These are phyloP conservation scores for Cynodonichthys magdalenae DNA, from an alignment of 2,797 vertebrate species.

Conservation along the genomic window DNA sequence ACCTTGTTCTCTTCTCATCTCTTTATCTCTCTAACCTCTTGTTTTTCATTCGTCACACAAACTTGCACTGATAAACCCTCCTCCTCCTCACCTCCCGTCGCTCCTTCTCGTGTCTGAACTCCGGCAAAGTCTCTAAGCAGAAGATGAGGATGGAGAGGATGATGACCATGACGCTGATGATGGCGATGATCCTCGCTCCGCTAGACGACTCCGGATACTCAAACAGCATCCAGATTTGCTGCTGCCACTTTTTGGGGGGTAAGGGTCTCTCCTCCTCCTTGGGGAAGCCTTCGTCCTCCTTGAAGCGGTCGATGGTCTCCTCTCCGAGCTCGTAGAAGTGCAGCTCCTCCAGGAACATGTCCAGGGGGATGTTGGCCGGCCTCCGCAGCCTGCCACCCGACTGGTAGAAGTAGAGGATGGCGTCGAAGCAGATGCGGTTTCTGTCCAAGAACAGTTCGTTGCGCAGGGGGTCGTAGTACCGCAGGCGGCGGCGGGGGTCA, in stretches of 20 bases:
- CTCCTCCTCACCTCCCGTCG: constrained; percentile 75
- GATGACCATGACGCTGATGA: constrained; percentile 94
- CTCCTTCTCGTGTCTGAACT: constrained; percentile 88
- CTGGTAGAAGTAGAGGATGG: constrained; percentile 96
- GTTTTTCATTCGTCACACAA: not conserved
- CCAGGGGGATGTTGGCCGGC: constrained; percentile 89
- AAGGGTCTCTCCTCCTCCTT: constrained; percentile 83
- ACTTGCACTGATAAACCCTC: not conserved
- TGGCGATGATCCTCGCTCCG: constrained; percentile 88
- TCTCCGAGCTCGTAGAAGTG: constrained; percentile 91
- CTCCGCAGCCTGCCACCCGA: constrained; percentile 89
- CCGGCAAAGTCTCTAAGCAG: constrained; percentile 94
- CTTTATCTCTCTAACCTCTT: constrained; percentile 25
- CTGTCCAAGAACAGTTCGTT: constrained; percentile 94
- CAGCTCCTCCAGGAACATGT: constrained; percentile 93
- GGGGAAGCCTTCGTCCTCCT: constrained; percentile 90
- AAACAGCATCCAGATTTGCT: constrained; percentile 90
- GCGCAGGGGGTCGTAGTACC: constrained; percentile 89
- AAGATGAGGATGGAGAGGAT: constrained; percentile 96
- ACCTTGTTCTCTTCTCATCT: constrained; percentile 7
- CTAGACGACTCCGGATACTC: constrained; percentile 93
- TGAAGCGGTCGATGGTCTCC: constrained; percentile 86
- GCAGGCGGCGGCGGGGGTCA: constrained; percentile 83
- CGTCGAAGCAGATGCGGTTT: constrained; percentile 90
- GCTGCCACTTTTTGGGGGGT: constrained; percentile 80